Conservation (phyloP, 1,140 invertebrate genomes). For the Pachypeltis micranthus region DNA sequence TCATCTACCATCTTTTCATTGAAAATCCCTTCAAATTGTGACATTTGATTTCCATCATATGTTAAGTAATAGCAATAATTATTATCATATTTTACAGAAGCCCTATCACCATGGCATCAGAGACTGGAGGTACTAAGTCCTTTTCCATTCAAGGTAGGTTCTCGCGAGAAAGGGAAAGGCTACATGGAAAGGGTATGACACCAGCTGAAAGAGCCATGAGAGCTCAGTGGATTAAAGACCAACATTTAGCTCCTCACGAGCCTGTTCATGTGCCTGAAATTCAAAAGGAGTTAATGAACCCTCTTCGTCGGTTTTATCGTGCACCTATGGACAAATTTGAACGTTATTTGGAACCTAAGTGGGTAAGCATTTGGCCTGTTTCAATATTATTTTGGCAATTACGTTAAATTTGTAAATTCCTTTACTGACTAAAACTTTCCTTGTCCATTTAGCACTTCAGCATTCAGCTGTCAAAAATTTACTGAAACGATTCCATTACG, state of each 20-base stretch:
- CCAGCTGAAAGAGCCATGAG: slow-evolving; percentile 70
- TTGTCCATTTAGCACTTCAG: neutral
- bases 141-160: slow-evolving; percentile 64
- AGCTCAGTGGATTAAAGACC: slow-evolving; percentile 71
- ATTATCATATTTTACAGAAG: too few species aligned
- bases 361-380: slow-evolving; percentile 2
- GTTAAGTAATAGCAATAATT: too few species aligned
- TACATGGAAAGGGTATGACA: slow-evolving; percentile 56
- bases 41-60: too few species aligned
- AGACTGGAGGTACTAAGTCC: slow-evolving; percentile 49
- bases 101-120: slow-evolving; percentile 35
- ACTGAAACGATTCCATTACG: neutral
- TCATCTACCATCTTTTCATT: too few species aligned
- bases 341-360: neutral
- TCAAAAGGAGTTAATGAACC: slow-evolving; percentile 56
- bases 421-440: slow-evolving; percentile 38
- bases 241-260: slow-evolving; percentile 57
- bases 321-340: slow-evolving; percentile 47
- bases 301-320: slow-evolving; percentile 61
- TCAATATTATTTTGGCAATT: neutral
- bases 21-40: too few species aligned
- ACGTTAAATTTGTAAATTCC: neutral
- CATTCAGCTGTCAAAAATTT: neutral
- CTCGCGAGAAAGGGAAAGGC: slow-evolving; percentile 57
- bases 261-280: slow-evolving; percentile 52